A percentile compares a stretch with the other conserved stretches of the same genome.
phyloP scores from a whole-genome alignment of 2,113 vertebrate genomes.

The Barbus barbus region DNA sequence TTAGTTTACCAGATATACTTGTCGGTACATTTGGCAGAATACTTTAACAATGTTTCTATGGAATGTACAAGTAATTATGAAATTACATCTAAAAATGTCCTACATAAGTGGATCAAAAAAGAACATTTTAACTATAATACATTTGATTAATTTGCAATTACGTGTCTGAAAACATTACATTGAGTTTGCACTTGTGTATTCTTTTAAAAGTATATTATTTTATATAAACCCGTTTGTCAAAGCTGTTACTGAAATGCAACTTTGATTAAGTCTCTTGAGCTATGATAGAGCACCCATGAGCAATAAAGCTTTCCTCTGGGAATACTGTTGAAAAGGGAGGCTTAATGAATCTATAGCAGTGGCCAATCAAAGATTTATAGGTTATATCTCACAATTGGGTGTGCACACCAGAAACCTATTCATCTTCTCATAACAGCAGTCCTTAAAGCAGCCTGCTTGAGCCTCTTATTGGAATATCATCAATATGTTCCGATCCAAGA shows the following conservation, averaged over 20 bases:
- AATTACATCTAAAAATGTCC: no score
- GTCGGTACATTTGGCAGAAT: not conserved
- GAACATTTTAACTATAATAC: no score
- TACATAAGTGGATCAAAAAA: no score
- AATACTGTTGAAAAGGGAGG: not conserved
- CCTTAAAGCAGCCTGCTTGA: not conserved
- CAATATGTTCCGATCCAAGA: not conserved
- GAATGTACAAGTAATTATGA: no score
- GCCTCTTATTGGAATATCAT: not conserved
- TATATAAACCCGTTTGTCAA: not conserved
- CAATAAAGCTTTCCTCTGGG: not conserved
- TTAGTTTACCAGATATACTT: not conserved
- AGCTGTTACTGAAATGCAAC: conserved; percentile 11
- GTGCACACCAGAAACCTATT: not conserved
- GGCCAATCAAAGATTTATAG: conserved; percentile 14
- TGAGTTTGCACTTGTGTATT: not conserved
- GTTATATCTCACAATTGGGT: not conserved
- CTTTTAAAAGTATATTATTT: no score
- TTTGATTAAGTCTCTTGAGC: not conserved
- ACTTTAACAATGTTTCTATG: no score
- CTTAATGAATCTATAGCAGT: conserved; percentile 14
- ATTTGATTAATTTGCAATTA: no score
- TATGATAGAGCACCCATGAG: not conserved
- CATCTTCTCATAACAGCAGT: not conserved
- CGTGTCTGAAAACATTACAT: not conserved